phyloP scores from a whole-genome alignment of 1,140 invertebrate species.

The Daktulosphaira vitifoliae region DNA sequence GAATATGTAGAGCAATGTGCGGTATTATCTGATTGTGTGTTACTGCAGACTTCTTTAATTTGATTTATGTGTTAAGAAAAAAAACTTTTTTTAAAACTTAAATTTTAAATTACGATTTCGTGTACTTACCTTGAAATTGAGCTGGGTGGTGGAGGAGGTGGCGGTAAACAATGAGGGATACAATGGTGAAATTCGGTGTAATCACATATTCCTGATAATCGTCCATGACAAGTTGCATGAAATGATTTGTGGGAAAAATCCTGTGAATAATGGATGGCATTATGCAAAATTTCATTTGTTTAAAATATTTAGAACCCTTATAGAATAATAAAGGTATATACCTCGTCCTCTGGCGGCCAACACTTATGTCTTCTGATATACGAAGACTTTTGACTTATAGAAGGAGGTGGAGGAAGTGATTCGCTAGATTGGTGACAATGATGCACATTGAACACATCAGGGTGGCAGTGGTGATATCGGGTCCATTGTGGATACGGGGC shows the following conservation, averaged over 20 bases:
- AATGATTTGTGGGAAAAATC: slow-evolving; percentile 7
- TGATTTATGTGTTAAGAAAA: too few relatives aligned
- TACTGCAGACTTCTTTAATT: too few relatives aligned
- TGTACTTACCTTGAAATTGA: slow-evolving; percentile 16
- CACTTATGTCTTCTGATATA: slow-evolving; percentile 1
- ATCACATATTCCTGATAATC: not conserved
- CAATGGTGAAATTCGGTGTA: slow-evolving; percentile 11
- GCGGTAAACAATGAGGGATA: slow-evolving; percentile 23
- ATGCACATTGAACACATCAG: not conserved
- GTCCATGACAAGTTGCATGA: slow-evolving; percentile 3
- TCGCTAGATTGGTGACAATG: slow-evolving; percentile 2
- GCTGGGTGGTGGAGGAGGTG: slow-evolving; percentile 26
- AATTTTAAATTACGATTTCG: too few relatives aligned
- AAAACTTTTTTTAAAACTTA: too few relatives aligned
- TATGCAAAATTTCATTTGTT: too few relatives aligned
- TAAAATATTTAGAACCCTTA: too few relatives aligned
- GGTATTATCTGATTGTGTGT: too few relatives aligned
- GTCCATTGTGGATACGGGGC: slow-evolving; percentile 60
- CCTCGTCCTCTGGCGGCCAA: slow-evolving; percentile 27
- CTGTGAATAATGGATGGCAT: not conserved
- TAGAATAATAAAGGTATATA: too few relatives aligned
- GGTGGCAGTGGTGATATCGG: slow-evolving; percentile 18
- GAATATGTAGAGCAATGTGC: too few relatives aligned
- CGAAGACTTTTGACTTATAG: not conserved
- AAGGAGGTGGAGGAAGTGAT: not conserved